Conservation (phyloP, 2,888 invertebrate species). For the Caenorhabditis sp. region DNA sequence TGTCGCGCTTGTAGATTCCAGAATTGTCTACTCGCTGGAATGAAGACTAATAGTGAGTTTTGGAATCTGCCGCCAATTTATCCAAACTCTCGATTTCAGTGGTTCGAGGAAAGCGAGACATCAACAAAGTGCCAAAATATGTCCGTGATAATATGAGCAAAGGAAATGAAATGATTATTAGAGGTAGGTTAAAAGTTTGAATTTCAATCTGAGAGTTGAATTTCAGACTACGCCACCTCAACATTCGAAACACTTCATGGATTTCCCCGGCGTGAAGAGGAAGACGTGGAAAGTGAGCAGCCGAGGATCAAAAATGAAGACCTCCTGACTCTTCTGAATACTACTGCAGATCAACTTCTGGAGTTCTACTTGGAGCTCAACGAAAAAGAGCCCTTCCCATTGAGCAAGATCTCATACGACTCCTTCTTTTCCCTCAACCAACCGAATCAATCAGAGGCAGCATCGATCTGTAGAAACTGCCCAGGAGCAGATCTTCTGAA, state of each 20-base stretch:
- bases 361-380: constrained; percentile 40
- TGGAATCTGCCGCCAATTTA: background rate
- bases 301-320: constrained; percentile 13
- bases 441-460: background rate
- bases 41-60: constrained; percentile 38
- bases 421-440: constrained; percentile 6
- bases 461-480: constrained; percentile 25
- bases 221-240: constrained; percentile 39
- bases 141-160: constrained; percentile 25
- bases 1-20: constrained; percentile 45
- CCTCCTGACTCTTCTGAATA: constrained; percentile 20
- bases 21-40: constrained; percentile 38
- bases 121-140: constrained; percentile 45
- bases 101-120: constrained; percentile 45
- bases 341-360: constrained; percentile 34
- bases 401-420: background rate
- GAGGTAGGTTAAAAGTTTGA: background rate
- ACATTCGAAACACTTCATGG: constrained; percentile 43
- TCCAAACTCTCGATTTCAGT: constrained; percentile 17
- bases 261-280: background rate
- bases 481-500: constrained; percentile 46
- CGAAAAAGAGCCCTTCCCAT: constrained; percentile 18
- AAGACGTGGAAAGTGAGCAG: constrained; percentile 10
- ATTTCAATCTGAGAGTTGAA: too few species aligned
- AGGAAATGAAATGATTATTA: constrained; percentile 22